Percentiles rank a stretch among this genome's conserved stretches.
phyloP scores from a whole-genome alignment of 2,888 invertebrate species.

The Drosophila algonquin region DNA sequence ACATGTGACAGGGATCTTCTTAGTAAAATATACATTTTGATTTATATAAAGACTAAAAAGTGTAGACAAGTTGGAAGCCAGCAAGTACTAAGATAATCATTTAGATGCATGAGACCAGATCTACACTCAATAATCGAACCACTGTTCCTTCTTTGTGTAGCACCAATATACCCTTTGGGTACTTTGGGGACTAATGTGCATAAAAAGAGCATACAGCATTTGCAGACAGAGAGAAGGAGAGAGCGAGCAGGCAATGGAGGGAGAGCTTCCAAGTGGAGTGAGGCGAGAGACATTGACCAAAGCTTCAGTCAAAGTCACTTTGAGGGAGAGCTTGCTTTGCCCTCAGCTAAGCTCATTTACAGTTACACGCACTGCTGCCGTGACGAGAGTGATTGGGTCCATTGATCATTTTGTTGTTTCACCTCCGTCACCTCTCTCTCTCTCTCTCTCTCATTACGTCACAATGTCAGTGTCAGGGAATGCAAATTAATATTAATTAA shows the following conservation, averaged over 20 bases:
- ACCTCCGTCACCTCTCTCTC: constrained; percentile 18
- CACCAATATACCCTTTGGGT: neutral
- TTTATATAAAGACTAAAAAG: neutral
- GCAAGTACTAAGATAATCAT: neutral
- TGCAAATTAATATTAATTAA: constrained; percentile 79
- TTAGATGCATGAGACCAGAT: neutral
- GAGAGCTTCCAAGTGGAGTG: neutral
- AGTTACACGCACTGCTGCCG: constrained; percentile 59
- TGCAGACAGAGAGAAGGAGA: neutral
- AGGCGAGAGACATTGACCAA: neutral
- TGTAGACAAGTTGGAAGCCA: neutral
- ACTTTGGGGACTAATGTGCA: neutral
- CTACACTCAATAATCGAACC: neutral
- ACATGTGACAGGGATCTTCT: rapidly evolving
- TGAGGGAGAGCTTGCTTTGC: constrained; percentile 10
- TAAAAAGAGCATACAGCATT: neutral
- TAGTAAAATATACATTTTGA: rapidly evolving
- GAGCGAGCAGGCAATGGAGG: neutral
- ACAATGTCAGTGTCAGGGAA: constrained; percentile 57
- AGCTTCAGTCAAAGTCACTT: constrained; percentile 12
- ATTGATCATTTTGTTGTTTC: constrained; percentile 67
- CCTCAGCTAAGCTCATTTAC: constrained; percentile 9
- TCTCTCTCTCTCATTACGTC: constrained; percentile 18
- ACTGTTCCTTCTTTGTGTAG: neutral
- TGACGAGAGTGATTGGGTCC: constrained; percentile 46